Conservation (phyloP, 1,140 invertebrate species). For the Rhizoglyphus robini region DNA sequence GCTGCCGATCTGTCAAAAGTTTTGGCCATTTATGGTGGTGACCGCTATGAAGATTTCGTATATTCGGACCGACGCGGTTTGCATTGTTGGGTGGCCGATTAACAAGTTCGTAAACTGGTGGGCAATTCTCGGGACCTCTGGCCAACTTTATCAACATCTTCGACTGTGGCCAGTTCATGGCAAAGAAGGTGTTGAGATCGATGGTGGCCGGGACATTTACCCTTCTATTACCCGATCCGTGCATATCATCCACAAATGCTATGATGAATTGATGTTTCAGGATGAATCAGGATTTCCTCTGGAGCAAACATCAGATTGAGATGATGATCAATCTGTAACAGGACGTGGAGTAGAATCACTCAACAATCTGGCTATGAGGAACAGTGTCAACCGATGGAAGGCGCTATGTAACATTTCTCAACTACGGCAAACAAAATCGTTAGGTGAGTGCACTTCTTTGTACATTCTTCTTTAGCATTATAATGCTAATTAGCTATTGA, state of each 20-base stretch:
- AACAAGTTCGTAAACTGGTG: slow-evolving; percentile 57
- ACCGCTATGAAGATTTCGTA: slow-evolving; percentile 86
- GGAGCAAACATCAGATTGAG: slow-evolving; percentile 30
- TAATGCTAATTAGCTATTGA: no score
- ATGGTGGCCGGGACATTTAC: slow-evolving; percentile 49
- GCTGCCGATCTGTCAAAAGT: slow-evolving; percentile 78
- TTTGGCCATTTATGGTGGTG: slow-evolving; percentile 95
- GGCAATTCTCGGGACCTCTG: slow-evolving; percentile 47
- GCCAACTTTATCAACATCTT: slow-evolving; percentile 66
- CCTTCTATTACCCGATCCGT: slow-evolving; percentile 32
- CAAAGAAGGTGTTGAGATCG: slow-evolving; percentile 63
- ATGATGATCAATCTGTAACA: slow-evolving; percentile 29
- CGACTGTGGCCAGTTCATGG: slow-evolving; percentile 56
- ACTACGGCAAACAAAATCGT: neutral
- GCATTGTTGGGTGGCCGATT: slow-evolving; percentile 95
- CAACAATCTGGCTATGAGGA: neutral
- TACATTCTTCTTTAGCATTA: no score
- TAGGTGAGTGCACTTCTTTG: no score
- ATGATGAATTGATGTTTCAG: slow-evolving; percentile 34
- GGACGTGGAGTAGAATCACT: slow-evolving; percentile 17
- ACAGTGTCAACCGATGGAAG: neutral
- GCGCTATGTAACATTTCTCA: neutral
- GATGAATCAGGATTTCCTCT: slow-evolving; percentile 37
- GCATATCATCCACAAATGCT: slow-evolving; percentile 33
- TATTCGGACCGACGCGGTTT: slow-evolving; percentile 91